These are phyloP conservation scores for Ctenopoma multispine DNA, from an alignment of 2,797 vertebrate genomes.

Conservation along the genomic window DNA sequence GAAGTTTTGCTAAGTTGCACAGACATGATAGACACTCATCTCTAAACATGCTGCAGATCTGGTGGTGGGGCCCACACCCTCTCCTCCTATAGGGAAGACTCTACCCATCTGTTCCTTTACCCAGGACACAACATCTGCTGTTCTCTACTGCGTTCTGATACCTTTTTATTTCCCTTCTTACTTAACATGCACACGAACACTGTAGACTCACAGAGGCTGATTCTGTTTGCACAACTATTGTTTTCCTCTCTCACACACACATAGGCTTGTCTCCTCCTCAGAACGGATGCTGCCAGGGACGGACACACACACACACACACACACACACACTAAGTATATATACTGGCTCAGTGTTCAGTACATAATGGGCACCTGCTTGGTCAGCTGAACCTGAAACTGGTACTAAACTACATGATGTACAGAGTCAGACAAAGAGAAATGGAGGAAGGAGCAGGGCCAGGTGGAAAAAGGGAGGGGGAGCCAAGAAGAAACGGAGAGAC, in stretches of 20 bases:
- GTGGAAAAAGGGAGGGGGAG: no score
- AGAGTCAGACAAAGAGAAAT: slow-evolving; percentile 21
- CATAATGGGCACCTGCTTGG: slow-evolving; percentile 69
- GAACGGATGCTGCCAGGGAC: slow-evolving; percentile 15
- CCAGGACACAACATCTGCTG: background rate
- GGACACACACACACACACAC: slow-evolving; percentile 21
- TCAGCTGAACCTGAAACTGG: slow-evolving; percentile 81
- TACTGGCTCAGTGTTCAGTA: slow-evolving; percentile 51
- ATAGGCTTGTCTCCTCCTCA: slow-evolving; percentile 1
- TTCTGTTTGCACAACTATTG: background rate
- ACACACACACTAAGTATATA: slow-evolving; percentile 16
- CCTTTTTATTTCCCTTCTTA: background rate
- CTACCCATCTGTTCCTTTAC: background rate
- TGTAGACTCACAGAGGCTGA: background rate
- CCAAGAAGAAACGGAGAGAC: background rate
- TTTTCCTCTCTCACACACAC: background rate
- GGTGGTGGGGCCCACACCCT: background rate
- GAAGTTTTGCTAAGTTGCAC: background rate
- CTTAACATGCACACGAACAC: background rate
- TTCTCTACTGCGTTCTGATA: background rate
- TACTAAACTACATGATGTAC: slow-evolving; percentile 62
- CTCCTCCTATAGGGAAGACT: background rate
- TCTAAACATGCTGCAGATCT: background rate
- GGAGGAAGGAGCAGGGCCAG: background rate
- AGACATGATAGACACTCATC: background rate